Evolutionary conservation across 1,140 invertebrate species (phyloP).

Genomic region (Bicyclus anynana): DNA sequence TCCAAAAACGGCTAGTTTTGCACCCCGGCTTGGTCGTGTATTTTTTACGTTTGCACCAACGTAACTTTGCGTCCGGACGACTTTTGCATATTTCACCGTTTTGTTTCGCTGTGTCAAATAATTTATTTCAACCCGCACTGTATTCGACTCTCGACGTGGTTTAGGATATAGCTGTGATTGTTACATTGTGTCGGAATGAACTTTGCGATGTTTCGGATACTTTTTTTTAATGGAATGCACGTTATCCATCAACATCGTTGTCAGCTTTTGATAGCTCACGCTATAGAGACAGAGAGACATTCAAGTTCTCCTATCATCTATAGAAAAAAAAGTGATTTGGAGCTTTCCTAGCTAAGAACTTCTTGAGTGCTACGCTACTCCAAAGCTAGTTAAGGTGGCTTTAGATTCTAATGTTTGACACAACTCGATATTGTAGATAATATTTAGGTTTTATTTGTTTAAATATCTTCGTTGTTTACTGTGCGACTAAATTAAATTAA

Average conservation of each 20-base stretch:
- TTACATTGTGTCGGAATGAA: slow-evolving; percentile 19
- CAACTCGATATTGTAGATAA: too few species aligned
- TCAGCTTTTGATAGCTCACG: too few species aligned
- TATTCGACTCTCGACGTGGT: slow-evolving; percentile 26
- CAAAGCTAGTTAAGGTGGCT: too few species aligned
- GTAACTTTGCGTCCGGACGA: slow-evolving; percentile 32
- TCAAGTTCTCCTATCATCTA: too few species aligned
- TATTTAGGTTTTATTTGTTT: too few species aligned
- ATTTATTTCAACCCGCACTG: slow-evolving; percentile 33
- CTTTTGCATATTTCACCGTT: slow-evolving; percentile 36
- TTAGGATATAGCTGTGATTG: slow-evolving; percentile 29
- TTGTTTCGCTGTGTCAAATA: slow-evolving; percentile 34
- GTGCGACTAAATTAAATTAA: too few species aligned
- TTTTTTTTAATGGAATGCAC: background rate
- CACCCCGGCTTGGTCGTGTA: slow-evolving; percentile 23
- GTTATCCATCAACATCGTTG: background rate
- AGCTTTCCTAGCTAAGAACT: too few species aligned
- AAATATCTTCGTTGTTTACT: too few species aligned
- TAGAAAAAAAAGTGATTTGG: too few species aligned
- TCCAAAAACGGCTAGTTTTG: slow-evolving; percentile 32
- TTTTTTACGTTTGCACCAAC: slow-evolving; percentile 33
- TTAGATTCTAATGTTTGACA: too few species aligned
- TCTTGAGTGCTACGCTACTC: too few species aligned
- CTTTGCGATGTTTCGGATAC: slow-evolving; percentile 2
- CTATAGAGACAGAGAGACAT: too few species aligned